Evolutionary conservation across 2,113 vertebrate species (phyloP).

Genomic region (Alaudala cheleensis): DNA sequence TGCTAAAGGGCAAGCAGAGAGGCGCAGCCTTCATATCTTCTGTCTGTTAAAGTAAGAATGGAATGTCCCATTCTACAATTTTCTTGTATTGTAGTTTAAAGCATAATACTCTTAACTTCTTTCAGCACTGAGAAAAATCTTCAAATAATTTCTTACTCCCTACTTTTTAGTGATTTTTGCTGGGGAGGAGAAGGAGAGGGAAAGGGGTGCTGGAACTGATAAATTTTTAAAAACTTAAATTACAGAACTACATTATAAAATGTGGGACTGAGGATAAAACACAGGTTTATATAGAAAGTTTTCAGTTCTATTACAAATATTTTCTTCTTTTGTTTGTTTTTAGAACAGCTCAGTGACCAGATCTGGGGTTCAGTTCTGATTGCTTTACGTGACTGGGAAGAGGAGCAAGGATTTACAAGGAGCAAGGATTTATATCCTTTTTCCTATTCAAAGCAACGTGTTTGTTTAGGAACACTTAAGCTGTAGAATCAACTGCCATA

Average conservation of each 20-base stretch:
- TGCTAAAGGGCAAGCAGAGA: neutral
- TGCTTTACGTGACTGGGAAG: neutral
- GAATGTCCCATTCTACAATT: neutral
- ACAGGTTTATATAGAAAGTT: neutral
- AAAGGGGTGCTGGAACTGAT: neutral
- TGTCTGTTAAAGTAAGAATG: neutral
- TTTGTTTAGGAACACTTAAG: neutral
- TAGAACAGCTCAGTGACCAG: neutral
- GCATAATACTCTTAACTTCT: neutral
- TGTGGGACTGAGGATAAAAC: neutral
- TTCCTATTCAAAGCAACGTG: neutral
- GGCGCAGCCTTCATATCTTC: neutral
- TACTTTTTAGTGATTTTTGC: neutral
- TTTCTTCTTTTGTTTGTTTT: neutral
- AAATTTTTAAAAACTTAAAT: neutral
- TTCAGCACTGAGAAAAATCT: neutral
- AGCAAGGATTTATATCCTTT: neutral
- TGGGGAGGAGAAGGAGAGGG: neutral
- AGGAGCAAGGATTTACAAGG: neutral
- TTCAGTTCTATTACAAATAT: neutral
- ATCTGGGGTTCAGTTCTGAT: neutral
- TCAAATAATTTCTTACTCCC: neutral
- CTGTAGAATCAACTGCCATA: neutral
- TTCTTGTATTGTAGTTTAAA: neutral
- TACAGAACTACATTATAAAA: neutral